Evolutionary conservation across 2,113 vertebrate genomes (phyloP), one percentile per base, ranked within the genome.

Genomic region (Laterallus jamaicensis): DNA sequence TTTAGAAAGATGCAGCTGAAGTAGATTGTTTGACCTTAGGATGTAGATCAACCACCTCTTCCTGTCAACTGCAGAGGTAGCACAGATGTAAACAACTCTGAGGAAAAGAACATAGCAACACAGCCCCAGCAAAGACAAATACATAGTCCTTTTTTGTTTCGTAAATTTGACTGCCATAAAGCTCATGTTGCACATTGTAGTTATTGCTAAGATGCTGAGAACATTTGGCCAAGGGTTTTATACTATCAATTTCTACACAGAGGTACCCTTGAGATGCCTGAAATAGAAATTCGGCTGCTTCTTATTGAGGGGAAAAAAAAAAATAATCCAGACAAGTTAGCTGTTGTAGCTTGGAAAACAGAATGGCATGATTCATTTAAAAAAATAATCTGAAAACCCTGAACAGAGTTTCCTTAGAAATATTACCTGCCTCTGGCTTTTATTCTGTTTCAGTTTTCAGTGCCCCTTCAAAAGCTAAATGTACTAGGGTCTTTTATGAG

Each of bases 161-260:
- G 10, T 86, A 52, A 59, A 7, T 73, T 86, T 47, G 31, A 35
- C 42, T 68, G 10, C n/a, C 11, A 6, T 35, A 78, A 82, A 78
- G 6, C 10, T 91, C 10, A 4, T n/a, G 19, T 37, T 70, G 5
- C 10, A 7, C 31, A 10, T 26, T 79, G 18, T 15, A 73, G 49
- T 82, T 79, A 69, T 18, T 50, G 3, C 11, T 76, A 3, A 0
- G 6, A 71, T 49, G 31, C 15, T 47, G 14, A 79, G 17, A 29
- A 49, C 3, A 8, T 76, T 68, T 85, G 7, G 7, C 13, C 19
- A 50, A 19, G 4, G 17, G 1, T 4, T 68, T 63, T 63, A 47
- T 16, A 8, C 7, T 39, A 26, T 6, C 15, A 58, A 0, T 70
- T 74, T 52, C 35, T 82, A 77, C 15, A 31, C 0, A 2, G 5